phyloP scores from a whole-genome alignment of 2,888 invertebrate genomes.

The Andrena flavipes region DNA sequence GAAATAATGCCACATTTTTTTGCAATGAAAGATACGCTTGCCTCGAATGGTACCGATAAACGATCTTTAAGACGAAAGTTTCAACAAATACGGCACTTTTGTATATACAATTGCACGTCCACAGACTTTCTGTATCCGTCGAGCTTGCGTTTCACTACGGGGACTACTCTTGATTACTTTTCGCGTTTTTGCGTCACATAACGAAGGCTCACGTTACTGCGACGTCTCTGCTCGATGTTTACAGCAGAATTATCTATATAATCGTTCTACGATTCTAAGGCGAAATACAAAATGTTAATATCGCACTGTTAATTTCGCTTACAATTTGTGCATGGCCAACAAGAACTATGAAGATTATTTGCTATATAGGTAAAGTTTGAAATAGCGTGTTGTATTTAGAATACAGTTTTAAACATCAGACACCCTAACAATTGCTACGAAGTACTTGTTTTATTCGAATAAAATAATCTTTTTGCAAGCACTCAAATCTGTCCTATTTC shows the following conservation, averaged over 20 bases:
- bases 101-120: not conserved
- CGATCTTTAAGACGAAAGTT: not conserved
- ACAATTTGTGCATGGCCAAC: not conserved
- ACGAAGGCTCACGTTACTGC: not conserved
- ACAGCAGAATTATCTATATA: constrained; percentile 6
- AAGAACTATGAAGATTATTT: too few species aligned
- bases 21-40: not conserved
- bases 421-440: too few species aligned
- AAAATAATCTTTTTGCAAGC: too few species aligned
- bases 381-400: too few species aligned
- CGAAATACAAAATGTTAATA: not conserved
- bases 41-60: not conserved
- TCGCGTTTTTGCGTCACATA: constrained; percentile 9
- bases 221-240: not conserved
- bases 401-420: too few species aligned
- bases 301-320: not conserved
- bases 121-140: not conserved
- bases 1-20: constrained; percentile 70
- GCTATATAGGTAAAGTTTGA: too few species aligned
- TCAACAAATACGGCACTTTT: not conserved
- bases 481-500: too few species aligned
- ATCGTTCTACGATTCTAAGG: not conserved
- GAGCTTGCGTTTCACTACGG: constrained; percentile 1
- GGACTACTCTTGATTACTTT: constrained; percentile 2
- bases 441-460: too few species aligned